These are phyloP conservation scores for Agrotis segetum DNA, from an alignment of 2,888 invertebrate genomes.

Conservation along the genomic window DNA sequence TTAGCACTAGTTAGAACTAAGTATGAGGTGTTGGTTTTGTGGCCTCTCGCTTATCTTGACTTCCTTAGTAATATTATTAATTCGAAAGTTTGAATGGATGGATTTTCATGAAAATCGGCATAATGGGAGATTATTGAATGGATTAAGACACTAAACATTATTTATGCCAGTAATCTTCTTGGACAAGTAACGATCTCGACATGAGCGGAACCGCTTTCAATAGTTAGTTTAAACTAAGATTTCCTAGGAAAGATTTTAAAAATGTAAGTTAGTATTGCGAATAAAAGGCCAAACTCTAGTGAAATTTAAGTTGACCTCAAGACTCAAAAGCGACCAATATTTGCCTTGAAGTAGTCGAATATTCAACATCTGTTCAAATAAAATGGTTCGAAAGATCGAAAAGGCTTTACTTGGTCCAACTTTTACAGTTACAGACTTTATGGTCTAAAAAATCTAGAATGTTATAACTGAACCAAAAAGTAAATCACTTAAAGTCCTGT, in stretches of 20 bases:
- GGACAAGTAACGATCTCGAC: too few relatives aligned
- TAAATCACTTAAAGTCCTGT: background rate
- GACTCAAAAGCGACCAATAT: background rate
- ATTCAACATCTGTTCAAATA: constrained; percentile 23
- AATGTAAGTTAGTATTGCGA: background rate
- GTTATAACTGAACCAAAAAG: background rate
- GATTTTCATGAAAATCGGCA: too few relatives aligned
- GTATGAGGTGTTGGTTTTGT: too few relatives aligned
- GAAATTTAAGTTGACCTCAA: constrained; percentile 1
- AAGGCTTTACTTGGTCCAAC: background rate
- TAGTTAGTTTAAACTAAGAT: background rate
- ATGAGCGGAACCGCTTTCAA: too few relatives aligned
- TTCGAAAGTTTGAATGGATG: too few relatives aligned
- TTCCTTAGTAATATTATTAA: too few relatives aligned
- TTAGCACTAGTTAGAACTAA: background rate
- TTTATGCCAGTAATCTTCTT: too few relatives aligned
- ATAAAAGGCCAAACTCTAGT: background rate
- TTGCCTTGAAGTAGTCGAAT: constrained; percentile 13
- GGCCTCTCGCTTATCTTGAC: too few relatives aligned
- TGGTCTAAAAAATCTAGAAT: background rate
- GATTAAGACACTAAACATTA: too few relatives aligned
- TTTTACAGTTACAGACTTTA: background rate
- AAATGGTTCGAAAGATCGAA: constrained; percentile 8
- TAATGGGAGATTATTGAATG: too few relatives aligned
- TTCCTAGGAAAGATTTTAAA: background rate